Base-by-base conservation (phyloP, 1,140 invertebrate genomes). In the Brachionus paranguensis region DNA sequence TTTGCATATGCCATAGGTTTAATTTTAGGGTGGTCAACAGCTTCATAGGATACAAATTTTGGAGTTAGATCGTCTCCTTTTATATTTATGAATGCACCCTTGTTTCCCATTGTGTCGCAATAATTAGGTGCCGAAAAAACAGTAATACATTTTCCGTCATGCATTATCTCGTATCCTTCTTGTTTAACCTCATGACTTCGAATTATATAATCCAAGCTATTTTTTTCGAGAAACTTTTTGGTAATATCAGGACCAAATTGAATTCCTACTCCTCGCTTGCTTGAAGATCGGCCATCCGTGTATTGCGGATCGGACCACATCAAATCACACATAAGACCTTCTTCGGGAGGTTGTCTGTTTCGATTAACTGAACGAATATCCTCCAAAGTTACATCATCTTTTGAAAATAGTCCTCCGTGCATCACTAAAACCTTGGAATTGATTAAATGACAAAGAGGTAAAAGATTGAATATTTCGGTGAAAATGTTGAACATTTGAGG, bases 41-140 rank as follows among this genome's bases (percentile, higher is more conserved):
- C 83, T 64, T 72, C 68, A 33, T 74, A 84, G 0, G 68, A 24
- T 24, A 45, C 12, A 65, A 84, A 84, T 29, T 84, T 84, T 27
- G 83, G 83, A 27, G 43, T 84, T 20, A 84, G 11, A 55, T 84
- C 70, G n/a, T 55, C 11, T 24, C 83, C 83, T 64, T 65, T 84
- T 43, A 84, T 74, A 20, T 55, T 72, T 33, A 84, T 84, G 17
- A 74, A 84, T 17, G 83, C 96, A 88, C 97, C 97, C 90, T 94
- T 93, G 90, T 99, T 99, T 87, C 95, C 96, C 94, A 99, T 97
- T 68, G 95, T 95, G 93, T 99, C 97, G 93, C 97, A 99, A 92
- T 99, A 99, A 91, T 99, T 99, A 84, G 97, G 97, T 85, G 97
- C 97, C 24, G 96, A 98, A 85, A 90, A 90, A 41, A 90, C 89